Conservation (phyloP, 2,113 vertebrate genomes). For the Otis tarda region DNA sequence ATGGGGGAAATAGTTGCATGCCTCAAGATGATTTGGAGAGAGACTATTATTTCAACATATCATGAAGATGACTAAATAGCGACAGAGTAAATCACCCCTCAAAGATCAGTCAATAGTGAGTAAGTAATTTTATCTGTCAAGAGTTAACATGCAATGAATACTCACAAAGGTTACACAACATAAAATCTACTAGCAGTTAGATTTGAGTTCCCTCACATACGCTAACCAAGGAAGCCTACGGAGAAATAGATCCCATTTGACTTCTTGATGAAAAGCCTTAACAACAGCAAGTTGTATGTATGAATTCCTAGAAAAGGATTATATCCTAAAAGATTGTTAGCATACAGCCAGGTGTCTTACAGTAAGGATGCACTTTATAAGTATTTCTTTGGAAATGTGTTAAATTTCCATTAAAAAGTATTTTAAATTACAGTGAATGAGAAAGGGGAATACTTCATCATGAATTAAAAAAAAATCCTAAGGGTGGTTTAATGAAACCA, state of each 20-base stretch:
- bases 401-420: not conserved
- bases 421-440: not conserved
- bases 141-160: conserved; percentile 41
- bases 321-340: not conserved
- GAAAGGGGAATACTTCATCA: not conserved
- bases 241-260: conserved; percentile 3
- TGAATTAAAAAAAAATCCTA: not conserved
- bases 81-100: conserved; percentile 40
- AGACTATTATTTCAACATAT: not conserved
- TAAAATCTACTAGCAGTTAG: conserved; percentile 30
- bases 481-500: not conserved
- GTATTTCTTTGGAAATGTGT: not conserved
- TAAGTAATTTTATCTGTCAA: conserved; percentile 51
- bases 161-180: conserved; percentile 22
- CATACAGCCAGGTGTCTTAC: not conserved
- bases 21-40: not conserved
- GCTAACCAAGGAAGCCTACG: not conserved
- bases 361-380: not conserved
- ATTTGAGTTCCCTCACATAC: not conserved
- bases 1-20: not conserved
- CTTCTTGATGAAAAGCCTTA: not conserved
- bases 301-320: not conserved
- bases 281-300: not conserved
- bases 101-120: conserved; percentile 42
- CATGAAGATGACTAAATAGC: not conserved